These are phyloP conservation scores for Leucopsar rothschildi DNA, from an alignment of 2,113 vertebrate genomes.

Conservation along the genomic window DNA sequence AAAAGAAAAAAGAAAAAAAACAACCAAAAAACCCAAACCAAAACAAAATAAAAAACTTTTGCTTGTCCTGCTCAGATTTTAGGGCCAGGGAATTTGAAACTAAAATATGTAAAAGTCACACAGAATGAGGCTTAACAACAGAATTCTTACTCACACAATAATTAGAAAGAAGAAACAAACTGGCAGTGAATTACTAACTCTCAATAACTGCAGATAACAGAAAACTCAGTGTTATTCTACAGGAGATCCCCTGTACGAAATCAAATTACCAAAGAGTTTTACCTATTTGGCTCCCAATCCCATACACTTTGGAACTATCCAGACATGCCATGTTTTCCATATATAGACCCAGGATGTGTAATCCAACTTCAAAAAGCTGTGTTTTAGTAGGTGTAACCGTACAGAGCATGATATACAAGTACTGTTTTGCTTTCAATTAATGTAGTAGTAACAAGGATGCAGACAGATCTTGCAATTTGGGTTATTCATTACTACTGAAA, in stretches of 20 bases:
- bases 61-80: not conserved
- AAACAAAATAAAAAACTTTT: not conserved
- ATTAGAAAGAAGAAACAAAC: not conserved
- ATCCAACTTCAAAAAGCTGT: not conserved
- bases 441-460: not conserved
- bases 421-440: not conserved
- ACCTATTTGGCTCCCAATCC: not conserved
- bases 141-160: not conserved
- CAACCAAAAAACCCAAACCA: too few relatives aligned
- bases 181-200: not conserved
- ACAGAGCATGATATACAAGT: not conserved
- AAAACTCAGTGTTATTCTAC: not conserved
- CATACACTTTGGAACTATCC: not conserved
- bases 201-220: not conserved
- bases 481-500: not conserved
- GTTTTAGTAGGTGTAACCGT: not conserved
- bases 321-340: not conserved
- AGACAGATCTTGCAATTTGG: not conserved
- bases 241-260: not conserved
- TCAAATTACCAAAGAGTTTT: not conserved
- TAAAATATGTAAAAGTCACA: not conserved
- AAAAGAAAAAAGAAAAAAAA: too few relatives aligned
- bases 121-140: not conserved
- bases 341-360: not conserved
- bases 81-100: not conserved